These are phyloP conservation scores for Galemys pyrenaicus DNA, from an alignment of 2,113 vertebrate species.

Conservation along the genomic window DNA sequence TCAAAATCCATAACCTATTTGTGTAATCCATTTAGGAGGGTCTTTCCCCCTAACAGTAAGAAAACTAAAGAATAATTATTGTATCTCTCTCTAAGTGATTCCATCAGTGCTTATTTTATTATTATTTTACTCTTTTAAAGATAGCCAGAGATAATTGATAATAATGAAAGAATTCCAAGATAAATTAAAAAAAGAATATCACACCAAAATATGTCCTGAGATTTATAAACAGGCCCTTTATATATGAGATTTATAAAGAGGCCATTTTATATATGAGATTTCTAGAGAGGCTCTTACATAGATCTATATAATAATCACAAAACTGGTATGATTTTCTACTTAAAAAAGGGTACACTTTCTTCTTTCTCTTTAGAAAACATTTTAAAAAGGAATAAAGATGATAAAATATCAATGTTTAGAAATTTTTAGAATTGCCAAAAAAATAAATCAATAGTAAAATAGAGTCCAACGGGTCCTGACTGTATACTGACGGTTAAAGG, in stretches of 20 bases:
- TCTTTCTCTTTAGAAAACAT: not conserved
- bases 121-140: not conserved
- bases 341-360: not conserved
- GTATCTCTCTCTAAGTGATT: not conserved
- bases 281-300: not conserved
- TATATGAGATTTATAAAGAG: no score
- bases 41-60: no score
- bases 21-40: no score
- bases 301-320: not conserved
- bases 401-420: not conserved
- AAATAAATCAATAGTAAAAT: not conserved
- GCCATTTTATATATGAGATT: no score
- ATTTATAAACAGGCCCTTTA: no score
- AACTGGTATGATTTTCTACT: not conserved
- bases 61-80: not conserved
- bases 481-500: not conserved
- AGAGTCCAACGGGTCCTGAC: not conserved
- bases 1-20: no score
- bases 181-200: not conserved
- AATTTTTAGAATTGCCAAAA: not conserved
- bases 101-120: not conserved
- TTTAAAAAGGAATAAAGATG: not conserved
- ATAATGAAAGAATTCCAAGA: constrained; percentile 1
- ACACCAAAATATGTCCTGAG: not conserved
- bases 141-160: not conserved